Evolutionary conservation across 2,797 vertebrate genomes (phyloP).

Genomic region (Threskiornis aethiopicus): DNA sequence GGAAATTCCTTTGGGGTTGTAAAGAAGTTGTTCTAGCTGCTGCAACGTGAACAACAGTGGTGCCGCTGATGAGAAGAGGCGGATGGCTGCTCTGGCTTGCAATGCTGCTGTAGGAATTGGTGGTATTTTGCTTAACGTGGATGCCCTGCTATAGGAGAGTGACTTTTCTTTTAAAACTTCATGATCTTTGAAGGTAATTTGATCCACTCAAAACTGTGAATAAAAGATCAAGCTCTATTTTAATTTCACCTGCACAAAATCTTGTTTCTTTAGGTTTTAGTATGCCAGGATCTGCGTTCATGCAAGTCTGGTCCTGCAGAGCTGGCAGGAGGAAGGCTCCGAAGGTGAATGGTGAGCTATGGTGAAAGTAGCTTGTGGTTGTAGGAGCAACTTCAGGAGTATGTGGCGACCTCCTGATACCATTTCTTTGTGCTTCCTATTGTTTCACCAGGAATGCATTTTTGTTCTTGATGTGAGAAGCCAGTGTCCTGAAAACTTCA

Average conservation of each 20-base stretch:
- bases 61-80: neutral
- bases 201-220: neutral
- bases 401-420: neutral
- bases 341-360: neutral
- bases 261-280: neutral
- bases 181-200: neutral
- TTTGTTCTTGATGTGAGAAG: neutral
- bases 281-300: accelerated
- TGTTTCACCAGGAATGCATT: neutral
- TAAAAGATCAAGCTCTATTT: neutral
- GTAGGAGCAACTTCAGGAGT: neutral
- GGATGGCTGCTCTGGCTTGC: neutral
- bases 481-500: neutral
- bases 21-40: neutral
- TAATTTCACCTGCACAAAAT: neutral
- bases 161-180: neutral
- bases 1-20: neutral
- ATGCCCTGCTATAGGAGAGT: neutral
- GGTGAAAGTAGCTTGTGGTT: neutral
- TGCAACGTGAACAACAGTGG: neutral
- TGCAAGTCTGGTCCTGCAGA: neutral
- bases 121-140: neutral
- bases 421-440: neutral
- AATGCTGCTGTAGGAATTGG: accelerated
- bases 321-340: neutral